These are phyloP conservation scores for Eupithecia dodoneata DNA, from an alignment of 2,888 invertebrate genomes.

Conservation along the genomic window DNA sequence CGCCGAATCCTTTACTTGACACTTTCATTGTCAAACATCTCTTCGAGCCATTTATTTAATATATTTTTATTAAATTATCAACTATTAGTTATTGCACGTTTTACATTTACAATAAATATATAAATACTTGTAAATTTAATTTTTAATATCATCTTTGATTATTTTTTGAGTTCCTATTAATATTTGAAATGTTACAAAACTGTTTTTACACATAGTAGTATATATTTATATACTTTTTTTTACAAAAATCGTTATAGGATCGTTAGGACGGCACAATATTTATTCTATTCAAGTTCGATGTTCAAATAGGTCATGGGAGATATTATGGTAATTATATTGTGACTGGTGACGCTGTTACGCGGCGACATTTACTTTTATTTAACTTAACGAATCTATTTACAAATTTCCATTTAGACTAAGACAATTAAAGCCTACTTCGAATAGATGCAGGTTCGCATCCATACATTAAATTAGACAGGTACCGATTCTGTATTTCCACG, in stretches of 20 bases:
- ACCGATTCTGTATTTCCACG: constrained; percentile 60
- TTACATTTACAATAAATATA: constrained; percentile 84
- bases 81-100: constrained; percentile 85
- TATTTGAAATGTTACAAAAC: constrained; percentile 84
- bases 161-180: constrained; percentile 81
- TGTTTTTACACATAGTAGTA: constrained; percentile 71
- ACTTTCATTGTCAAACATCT: constrained; percentile 66
- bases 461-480: constrained; percentile 81
- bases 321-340: constrained; percentile 51
- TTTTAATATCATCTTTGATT: constrained; percentile 79
- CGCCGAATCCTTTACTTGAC: constrained; percentile 51
- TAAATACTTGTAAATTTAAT: constrained; percentile 84
- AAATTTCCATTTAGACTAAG: constrained; percentile 83
- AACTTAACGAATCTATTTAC: constrained; percentile 77
- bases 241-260: constrained; percentile 82
- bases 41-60: constrained; percentile 76
- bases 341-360: constrained; percentile 63
- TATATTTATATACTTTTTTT: constrained; percentile 78
- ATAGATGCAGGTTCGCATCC: constrained; percentile 83
- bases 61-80: constrained; percentile 82
- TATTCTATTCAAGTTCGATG: constrained; percentile 83
- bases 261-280: constrained; percentile 84
- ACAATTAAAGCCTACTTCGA: constrained; percentile 83
- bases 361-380: constrained; percentile 62
- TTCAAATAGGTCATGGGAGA: constrained; percentile 76